Base-by-base conservation (phyloP, 2,113 vertebrate species). In the Chlorocebus sabaeus region DNA sequence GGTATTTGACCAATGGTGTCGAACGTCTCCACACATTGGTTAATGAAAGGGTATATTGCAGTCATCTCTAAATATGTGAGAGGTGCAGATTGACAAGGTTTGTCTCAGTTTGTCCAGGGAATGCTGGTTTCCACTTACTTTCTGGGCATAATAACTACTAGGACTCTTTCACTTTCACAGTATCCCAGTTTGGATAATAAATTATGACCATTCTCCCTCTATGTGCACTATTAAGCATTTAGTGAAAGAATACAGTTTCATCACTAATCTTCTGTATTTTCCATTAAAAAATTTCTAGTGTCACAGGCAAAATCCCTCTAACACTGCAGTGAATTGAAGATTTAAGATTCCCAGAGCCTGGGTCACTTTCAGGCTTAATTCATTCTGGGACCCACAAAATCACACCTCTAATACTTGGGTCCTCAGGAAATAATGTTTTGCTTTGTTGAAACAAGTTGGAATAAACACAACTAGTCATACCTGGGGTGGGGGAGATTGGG, bases 21-120 rank as follows among this genome's bases (percentile, higher is more conserved):
- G 73, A 43, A 35, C 25, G 3, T 64, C 40, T 70, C 48, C 45
- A 12, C 8, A 18, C 4, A 22, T 8, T 2, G n/a, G 2, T 14
- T 80, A 18, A 73, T 2, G n/a, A 72, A 43, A 86, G n/a, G 3
- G 0, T 32, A 6, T 20, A 48, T 22, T 70, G 11, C 9, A n/a
- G 0, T 73, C 7, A 55, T 64, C 16, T 8, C 4, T 38, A 30
- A 30, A 2, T 48, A 35, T 50, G 5, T 32, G 8, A 0, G 9
- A 25, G 23, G 16, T 25, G 7, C 18, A 32, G 43, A 16, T 30
- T 87, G n/a, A 67, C 12, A 11, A n/a, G 0, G 6, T 35, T 40
- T 72, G 16, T 50, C 40, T 57, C 30, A 27, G 40, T 84, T 61
- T 59, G 23, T 79, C 8, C 67, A 55, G 79, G 38, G 18, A 43